phyloP scores from a whole-genome alignment of 2,113 vertebrate species.

The Cochlearius cochlearius region DNA sequence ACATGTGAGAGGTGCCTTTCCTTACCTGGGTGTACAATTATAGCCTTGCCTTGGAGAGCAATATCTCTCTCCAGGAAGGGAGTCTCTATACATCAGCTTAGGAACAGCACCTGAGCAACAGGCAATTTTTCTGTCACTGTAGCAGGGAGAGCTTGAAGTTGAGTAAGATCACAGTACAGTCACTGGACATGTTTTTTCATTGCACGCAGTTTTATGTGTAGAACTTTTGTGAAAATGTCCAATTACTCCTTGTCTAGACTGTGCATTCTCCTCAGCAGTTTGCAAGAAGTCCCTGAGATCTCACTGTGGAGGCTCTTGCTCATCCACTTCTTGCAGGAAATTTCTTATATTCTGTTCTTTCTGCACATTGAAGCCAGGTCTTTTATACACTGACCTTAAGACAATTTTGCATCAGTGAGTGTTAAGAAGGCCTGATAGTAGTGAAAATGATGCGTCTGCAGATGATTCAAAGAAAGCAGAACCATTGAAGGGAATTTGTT shows the following conservation, averaged over 20 bases:
- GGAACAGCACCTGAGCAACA: not conserved
- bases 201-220: not conserved
- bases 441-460: not conserved
- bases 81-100: not conserved
- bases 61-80: not conserved
- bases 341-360: not conserved
- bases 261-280: not conserved
- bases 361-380: not conserved
- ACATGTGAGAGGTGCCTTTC: not conserved
- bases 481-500: not conserved
- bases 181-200: rapidly evolving
- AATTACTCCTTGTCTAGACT: not conserved
- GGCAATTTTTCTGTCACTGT: not conserved
- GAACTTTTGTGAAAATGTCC: not conserved
- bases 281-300: not conserved
- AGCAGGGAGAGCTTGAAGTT: not conserved
- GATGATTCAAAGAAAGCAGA: not conserved
- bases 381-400: not conserved
- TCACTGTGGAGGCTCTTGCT: not conserved
- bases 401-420: not conserved
- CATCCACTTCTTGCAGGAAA: not conserved
- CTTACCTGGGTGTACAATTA: not conserved
- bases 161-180: not conserved
- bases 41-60: not conserved
- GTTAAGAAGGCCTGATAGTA: not conserved